Evolutionary conservation across 2,113 vertebrate genomes (phyloP), one percentile per base, ranked within the genome.

Genomic region (Albula goreensis): DNA sequence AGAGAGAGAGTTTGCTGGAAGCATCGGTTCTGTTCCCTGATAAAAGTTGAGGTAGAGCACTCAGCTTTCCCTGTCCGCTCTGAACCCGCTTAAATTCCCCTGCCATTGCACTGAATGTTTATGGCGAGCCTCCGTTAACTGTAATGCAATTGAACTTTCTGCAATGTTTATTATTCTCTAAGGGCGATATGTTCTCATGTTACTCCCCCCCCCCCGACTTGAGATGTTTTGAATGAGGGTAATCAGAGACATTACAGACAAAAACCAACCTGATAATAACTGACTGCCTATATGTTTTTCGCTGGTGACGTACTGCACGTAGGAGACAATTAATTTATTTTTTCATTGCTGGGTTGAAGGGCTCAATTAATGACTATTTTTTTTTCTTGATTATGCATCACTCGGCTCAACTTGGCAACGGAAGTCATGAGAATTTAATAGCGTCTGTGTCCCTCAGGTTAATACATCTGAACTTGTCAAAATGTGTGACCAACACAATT

Each of bases 51-150:
- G 96, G 92, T 96, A 96, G 94, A 92, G 91, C 91, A 94, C 93
- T 96, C 95, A 97, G 92, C 93, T 95, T 97, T 99, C 97, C 96
- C 96, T 96, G 97, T 98, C 96, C 95, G 95, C 90, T 95, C 93
- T 94, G 94, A 89, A 96, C 95, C 96, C 96, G 96, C 94, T 89
- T 96, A 95, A 96, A 97, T 96, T 96, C 96, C 96, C 96, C 95
- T 96, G 96, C 97, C 97, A 97, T 96, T 97, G 95, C 95, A 98
- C 96, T 96, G 98, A 97, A 98, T 99, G 97, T 97, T 97, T 97
- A 96, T 95, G 97, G 97, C 97, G 96, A 96, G 96, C 94, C 96
- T 98, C 96, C 97, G 96, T 99, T 98, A 98, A 98, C 97, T 93
- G 95, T 96, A 96, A 97, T 95, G 97, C 96, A 96, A 96, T 97